Percentiles rank a stretch among this genome's conserved stretches.
These are phyloP conservation scores for Sus scrofa DNA, from an alignment of 2,113 vertebrate genomes.

Conservation along the genomic window DNA sequence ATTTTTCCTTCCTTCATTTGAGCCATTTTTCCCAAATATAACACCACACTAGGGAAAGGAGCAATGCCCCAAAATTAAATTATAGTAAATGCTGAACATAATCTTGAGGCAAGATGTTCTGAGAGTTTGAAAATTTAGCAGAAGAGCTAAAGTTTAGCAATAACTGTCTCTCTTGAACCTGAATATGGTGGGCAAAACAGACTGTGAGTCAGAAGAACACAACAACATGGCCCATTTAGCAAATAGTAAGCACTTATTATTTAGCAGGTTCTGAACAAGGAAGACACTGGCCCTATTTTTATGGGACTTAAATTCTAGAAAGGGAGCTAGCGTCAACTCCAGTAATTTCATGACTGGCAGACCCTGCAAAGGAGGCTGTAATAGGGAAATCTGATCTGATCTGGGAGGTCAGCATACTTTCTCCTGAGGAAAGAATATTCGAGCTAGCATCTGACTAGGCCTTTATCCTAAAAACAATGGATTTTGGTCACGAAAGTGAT, in stretches of 20 bases:
- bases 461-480: not conserved
- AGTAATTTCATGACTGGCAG: not conserved
- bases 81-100: conserved; percentile 20
- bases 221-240: not conserved
- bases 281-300: not conserved
- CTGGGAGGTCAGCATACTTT: not conserved
- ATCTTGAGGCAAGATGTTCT: not conserved
- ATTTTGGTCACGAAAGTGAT: not conserved
- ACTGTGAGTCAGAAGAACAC: not conserved
- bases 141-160: not conserved
- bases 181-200: not conserved
- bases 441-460: not conserved
- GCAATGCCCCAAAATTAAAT: not conserved
- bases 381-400: not conserved
- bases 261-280: not conserved
- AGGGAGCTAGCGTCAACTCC: not conserved
- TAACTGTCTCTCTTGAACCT: not conserved
- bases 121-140: not conserved
- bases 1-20: not conserved
- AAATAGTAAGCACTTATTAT: not conserved
- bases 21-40: conserved; percentile 3
- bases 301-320: not conserved
- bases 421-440: not conserved
- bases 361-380: not conserved
- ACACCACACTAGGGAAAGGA: not conserved